phyloP scores from a whole-genome alignment of 1,140 invertebrate species.

The Hyles vespertilio region DNA sequence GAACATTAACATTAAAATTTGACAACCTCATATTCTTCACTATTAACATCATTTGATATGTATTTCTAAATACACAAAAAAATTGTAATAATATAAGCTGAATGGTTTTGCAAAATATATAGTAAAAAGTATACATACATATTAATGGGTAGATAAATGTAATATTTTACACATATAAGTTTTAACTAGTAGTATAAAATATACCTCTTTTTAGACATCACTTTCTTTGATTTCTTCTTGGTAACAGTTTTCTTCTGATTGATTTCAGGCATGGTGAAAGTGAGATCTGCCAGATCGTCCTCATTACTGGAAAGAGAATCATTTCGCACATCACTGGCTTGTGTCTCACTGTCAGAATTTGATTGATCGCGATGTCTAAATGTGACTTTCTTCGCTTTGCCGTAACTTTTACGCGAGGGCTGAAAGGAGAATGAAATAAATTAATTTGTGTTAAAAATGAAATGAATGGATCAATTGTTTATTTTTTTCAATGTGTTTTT shows the following conservation, averaged over 20 bases:
- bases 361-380: constrained; percentile 32
- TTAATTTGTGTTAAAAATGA: neutral
- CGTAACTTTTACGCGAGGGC: constrained; percentile 57
- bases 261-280: constrained; percentile 43
- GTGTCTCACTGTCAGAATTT: constrained; percentile 31
- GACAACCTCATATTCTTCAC: neutral
- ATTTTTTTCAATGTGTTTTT: no score
- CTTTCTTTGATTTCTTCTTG: constrained; percentile 49
- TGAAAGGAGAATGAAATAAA: constrained; percentile 27
- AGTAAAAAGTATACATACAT: no score
- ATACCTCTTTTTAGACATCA: constrained; percentile 58
- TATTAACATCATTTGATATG: neutral
- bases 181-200: no score
- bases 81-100: neutral
- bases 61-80: neutral
- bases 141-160: no score
- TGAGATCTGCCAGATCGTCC: constrained; percentile 47
- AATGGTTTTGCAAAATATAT: neutral
- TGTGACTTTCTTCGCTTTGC: constrained; percentile 57
- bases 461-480: no score
- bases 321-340: constrained; percentile 19
- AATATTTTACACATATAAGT: no score
- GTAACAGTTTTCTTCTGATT: constrained; percentile 40
- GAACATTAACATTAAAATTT: neutral
- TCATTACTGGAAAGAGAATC: constrained; percentile 37